Conservation (phyloP, 2,113 vertebrate genomes). For the Oryzias melastigma region DNA sequence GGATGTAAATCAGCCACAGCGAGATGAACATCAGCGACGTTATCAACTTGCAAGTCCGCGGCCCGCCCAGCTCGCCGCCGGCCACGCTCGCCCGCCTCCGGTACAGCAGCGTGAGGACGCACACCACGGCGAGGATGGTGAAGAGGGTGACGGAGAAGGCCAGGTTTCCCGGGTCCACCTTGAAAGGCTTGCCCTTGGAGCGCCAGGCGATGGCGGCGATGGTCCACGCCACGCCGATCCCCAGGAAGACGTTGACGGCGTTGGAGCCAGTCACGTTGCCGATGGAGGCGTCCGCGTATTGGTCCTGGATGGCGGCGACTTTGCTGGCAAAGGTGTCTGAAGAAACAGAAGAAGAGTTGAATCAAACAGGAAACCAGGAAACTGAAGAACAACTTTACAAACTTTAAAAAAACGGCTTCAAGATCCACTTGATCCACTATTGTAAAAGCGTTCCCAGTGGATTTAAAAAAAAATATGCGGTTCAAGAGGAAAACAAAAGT, state of each 20-base stretch:
- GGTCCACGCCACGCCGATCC: constrained; percentile 84
- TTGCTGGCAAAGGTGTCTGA: constrained; percentile 84
- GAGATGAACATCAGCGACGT: constrained; percentile 74
- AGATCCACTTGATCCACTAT: too few species aligned
- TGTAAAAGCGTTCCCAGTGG: too few species aligned
- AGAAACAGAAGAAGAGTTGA: not conserved
- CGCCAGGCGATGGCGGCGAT: constrained; percentile 81
- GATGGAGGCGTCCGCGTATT: constrained; percentile 84
- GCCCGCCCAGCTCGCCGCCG: constrained; percentile 82
- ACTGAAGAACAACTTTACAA: too few species aligned
- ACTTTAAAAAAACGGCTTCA: too few species aligned
- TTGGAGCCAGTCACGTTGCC: constrained; percentile 84
- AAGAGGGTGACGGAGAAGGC: constrained; percentile 84
- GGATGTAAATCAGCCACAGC: constrained; percentile 82
- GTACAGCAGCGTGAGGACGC: constrained; percentile 74
- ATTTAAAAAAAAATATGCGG: too few species aligned
- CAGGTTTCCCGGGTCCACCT: constrained; percentile 79
- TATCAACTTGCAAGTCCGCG: constrained; percentile 77
- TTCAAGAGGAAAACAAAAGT: too few species aligned
- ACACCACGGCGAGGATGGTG: constrained; percentile 76
- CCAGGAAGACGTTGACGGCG: constrained; percentile 84
- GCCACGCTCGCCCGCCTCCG: constrained; percentile 73
- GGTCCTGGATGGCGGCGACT: constrained; percentile 85
- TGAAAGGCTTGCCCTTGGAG: constrained; percentile 71
- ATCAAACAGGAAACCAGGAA: too few species aligned